Evolutionary conservation across 2,113 vertebrate species (phyloP), one percentile per base, ranked within the genome.

Genomic region (Bubalus kerabau): DNA sequence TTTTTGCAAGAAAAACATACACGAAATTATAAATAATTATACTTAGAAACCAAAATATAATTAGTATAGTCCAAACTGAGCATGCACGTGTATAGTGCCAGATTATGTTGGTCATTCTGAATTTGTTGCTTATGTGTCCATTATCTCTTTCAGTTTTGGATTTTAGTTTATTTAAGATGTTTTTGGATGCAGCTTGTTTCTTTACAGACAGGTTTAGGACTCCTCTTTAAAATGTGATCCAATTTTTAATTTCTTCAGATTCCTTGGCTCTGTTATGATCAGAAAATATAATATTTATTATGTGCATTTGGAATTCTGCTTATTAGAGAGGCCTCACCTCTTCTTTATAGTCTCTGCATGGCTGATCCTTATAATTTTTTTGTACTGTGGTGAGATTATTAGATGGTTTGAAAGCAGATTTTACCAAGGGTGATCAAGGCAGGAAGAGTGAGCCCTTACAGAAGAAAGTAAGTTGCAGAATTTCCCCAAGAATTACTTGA

Each of bases 271-370:
- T 96, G 71, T 93, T 80, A 43, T 50, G 56, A 97, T 93, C 80
- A 88, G 89, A 94, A 64, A 52, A 74, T 71, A 12, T 57, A 54
- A 95, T 96, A 54, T 81, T 98, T 50, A 83, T 94, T 80, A 46
- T 28, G 3, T 50, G 28, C 92, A 36, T 74, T 98, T 95, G 78
- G 88, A 93, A 97, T 97, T 95, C 87, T 95, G 91, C 78, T 90
- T 91, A 81, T 76, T 95, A 59, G 84, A 98, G 90, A 2, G 24
- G 57, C 74, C 97, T 97, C 64, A n/a, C 16, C 23, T 96, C 0
- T 2, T 62, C 83, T 94, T 91, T 85, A 48, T 78, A 84, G 87
- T 59, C 97, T 95, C 91, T 96, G 36, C 32, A 40, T 92, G 1
- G 0, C 13, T 50, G 21, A 87, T 91, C 28, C n/a, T 54, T 91